phyloP scores from a whole-genome alignment of 2,113 vertebrate species.

The Mellivora capensis region DNA sequence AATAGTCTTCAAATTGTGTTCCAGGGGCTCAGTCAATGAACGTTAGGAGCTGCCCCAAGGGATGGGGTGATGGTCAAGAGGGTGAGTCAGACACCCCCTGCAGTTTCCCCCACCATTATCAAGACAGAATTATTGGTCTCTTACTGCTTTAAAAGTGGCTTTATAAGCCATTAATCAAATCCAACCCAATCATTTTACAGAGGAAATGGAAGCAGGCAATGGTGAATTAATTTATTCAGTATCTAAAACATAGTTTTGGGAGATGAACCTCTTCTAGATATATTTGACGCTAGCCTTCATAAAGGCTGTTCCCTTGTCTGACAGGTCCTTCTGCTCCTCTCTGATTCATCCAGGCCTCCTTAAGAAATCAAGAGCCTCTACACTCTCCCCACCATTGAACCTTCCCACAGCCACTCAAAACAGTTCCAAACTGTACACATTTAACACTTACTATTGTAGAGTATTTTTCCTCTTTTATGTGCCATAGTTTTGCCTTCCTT shows the following conservation, averaged over 20 bases:
- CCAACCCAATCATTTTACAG: background rate
- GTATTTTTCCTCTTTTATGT: background rate
- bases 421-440: background rate
- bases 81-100: background rate
- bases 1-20: background rate
- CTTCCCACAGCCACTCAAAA: background rate
- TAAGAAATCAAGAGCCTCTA: background rate
- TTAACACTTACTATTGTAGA: background rate
- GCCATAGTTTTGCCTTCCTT: background rate
- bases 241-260: background rate
- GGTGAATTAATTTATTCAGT: background rate
- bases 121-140: background rate
- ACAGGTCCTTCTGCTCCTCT: background rate
- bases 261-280: background rate
- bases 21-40: background rate
- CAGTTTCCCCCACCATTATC: background rate
- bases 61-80: background rate
- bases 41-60: background rate
- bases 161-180: background rate
- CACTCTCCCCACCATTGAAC: background rate
- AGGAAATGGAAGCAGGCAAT: background rate
- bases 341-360: background rate
- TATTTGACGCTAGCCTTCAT: background rate
- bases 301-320: background rate
- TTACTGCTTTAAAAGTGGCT: background rate